Conservation (phyloP, 2,797 vertebrate species). For the Atherinosoma microstoma region DNA sequence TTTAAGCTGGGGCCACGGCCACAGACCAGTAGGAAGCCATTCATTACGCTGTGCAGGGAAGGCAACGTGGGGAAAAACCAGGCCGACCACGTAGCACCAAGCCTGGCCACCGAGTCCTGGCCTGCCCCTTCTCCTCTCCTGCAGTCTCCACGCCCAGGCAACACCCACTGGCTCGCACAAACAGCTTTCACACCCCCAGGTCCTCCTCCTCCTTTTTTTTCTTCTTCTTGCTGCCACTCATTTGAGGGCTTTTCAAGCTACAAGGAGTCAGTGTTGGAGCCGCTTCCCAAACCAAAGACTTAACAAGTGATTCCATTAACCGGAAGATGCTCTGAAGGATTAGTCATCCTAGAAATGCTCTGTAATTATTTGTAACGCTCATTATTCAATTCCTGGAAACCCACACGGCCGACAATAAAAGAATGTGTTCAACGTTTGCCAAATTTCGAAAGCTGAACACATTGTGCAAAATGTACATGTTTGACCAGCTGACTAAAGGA, state of each 20-base stretch:
- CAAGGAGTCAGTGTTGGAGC: constrained; percentile 22
- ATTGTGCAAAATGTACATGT: not conserved
- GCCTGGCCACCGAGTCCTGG: constrained; percentile 73
- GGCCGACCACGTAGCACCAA: constrained; percentile 81
- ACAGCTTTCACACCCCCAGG: constrained; percentile 60
- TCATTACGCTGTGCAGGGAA: constrained; percentile 82
- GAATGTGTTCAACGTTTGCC: not conserved
- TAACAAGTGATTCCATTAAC: constrained; percentile 35
- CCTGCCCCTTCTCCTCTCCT: constrained; percentile 64
- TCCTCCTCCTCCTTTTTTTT: constrained; percentile 27
- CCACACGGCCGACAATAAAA: not conserved
- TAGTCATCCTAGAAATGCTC: not conserved
- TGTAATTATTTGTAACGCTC: constrained; percentile 2
- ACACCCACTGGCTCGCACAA: constrained; percentile 74
- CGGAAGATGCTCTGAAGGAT: not conserved
- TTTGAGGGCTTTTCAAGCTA: constrained; percentile 47
- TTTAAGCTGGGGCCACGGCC: constrained; percentile 81
- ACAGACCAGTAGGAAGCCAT: constrained; percentile 86
- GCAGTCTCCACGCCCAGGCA: constrained; percentile 73
- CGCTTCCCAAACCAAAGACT: constrained; percentile 34
- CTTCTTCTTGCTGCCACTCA: constrained; percentile 36
- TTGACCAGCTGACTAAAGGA: not conserved
- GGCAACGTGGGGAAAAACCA: constrained; percentile 83
- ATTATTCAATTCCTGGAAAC: constrained; percentile 5
- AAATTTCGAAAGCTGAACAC: not conserved